A percentile compares a stretch with the other conserved stretches of the same genome.
These are phyloP conservation scores for Loris lydekkerianus DNA, from an alignment of 2,797 vertebrate genomes.

Conservation along the genomic window DNA sequence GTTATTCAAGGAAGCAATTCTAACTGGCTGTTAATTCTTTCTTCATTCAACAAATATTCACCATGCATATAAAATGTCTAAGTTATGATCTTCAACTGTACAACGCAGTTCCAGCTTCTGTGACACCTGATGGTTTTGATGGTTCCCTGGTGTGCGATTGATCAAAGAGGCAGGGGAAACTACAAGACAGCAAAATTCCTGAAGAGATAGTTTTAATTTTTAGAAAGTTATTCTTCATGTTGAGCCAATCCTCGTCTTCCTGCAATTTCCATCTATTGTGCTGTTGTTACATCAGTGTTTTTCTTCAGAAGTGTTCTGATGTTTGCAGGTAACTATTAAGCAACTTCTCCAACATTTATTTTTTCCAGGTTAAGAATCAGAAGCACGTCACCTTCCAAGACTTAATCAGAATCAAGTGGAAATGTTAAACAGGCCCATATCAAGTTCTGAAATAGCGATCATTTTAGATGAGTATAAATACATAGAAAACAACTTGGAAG, in stretches of 20 bases:
- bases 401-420: too few species aligned
- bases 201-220: constrained; percentile 39
- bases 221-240: background rate
- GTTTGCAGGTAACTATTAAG: background rate
- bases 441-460: background rate
- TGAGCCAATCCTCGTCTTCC: background rate
- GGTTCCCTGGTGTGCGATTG: background rate
- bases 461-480: background rate
- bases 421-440: too few species aligned
- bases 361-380: background rate
- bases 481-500: background rate
- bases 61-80: background rate
- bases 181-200: background rate
- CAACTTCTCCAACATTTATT: background rate
- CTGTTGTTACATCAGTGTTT: background rate
- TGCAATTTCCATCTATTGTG: background rate
- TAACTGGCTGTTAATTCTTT: constrained; percentile 26
- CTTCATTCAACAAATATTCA: constrained; percentile 35
- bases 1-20: constrained; percentile 10
- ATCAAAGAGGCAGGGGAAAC: background rate
- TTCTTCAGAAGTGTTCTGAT: background rate
- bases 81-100: background rate
- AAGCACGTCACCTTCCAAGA: too few species aligned
- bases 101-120: background rate
- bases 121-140: background rate